These are phyloP conservation scores for Charadrius vociferus DNA, from an alignment of 2,113 vertebrate species.

Conservation along the genomic window DNA sequence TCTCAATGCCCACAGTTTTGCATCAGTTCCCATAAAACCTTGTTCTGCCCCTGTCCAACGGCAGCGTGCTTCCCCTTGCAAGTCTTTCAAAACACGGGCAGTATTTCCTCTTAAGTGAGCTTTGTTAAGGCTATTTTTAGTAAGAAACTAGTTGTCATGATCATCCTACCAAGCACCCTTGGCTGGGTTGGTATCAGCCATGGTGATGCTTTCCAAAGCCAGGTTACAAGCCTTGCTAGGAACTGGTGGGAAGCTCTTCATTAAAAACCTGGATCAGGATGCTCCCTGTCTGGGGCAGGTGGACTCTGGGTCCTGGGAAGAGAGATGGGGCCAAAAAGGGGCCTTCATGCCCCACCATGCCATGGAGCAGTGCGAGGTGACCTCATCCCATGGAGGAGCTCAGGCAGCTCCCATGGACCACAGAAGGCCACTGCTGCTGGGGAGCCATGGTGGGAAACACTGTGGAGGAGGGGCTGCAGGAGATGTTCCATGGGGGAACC, in stretches of 20 bases:
- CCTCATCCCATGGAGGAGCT: not conserved
- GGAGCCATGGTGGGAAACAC: not conserved
- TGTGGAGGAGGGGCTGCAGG: not conserved
- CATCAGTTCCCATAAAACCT: not conserved
- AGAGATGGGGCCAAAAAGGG: not conserved
- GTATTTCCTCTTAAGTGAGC: not conserved
- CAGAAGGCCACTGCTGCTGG: rapidly evolving
- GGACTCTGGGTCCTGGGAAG: not conserved
- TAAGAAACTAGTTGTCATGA: not conserved
- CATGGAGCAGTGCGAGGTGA: not conserved
- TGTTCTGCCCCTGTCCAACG: rapidly evolving
- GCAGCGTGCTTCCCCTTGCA: not conserved
- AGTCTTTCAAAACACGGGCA: not conserved
- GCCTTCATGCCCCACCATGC: not conserved
- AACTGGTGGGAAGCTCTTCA: not conserved
- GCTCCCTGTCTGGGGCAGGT: not conserved
- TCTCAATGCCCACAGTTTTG: not conserved
- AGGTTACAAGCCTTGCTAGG: not conserved
- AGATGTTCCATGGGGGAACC: rapidly evolving
- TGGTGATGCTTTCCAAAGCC: not conserved
- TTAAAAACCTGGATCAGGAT: not conserved
- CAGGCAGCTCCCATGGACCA: not conserved
- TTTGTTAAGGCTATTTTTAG: not conserved
- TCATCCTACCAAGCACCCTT: not conserved
- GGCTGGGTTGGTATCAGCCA: not conserved